Base-by-base conservation (phyloP, 2,113 vertebrate species). In the Misgurnus mizolepis region DNA sequence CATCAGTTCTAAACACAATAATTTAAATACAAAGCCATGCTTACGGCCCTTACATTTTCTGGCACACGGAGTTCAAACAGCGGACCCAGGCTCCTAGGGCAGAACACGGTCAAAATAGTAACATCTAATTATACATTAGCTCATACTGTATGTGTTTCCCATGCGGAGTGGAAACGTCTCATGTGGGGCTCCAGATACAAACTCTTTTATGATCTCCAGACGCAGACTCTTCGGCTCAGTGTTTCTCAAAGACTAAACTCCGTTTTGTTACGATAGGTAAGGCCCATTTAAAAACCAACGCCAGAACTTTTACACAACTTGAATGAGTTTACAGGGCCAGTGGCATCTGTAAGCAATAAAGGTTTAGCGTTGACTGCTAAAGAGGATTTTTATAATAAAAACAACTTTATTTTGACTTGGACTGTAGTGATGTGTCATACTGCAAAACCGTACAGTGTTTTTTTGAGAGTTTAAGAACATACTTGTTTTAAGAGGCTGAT, bases 41-140 rank as follows among this genome's bases (percentile, higher is more conserved):
- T 55, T 81, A 83, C 47, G 73, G 84, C 75, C 84, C 86, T 81
- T 86, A 82, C 90, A 78, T 90, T 90, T 91, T 88, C 89, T 91
- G 90, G 89, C 88, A 83, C 27, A 1, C 27, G 40, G 77, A 45
- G 67, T 55, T 86, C 81, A 84, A 85, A 84, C 83, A 85, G 40
- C 86, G 81, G 73, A 60, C 73, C 81, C 60, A 73, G 81, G 82
- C 83, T 43, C 41, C 83, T 83, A 76, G 79, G 85, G 76, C 80
- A 15, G 84, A 61, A 77, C 67, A 80, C 80, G 70, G 65, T 90
- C 78, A 90, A 92, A 93, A 93, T 91, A 91, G 91, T 78, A 92
- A 87, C 86, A 17, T 84, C 83, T 90, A 93, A 92, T 92, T 92
- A 91, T 84, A 92, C 39, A 86, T 88, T 89, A 75, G 87, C 66